Evolutionary conservation across 2,888 invertebrate genomes (phyloP).

Genomic region (Papilio demoleus): DNA sequence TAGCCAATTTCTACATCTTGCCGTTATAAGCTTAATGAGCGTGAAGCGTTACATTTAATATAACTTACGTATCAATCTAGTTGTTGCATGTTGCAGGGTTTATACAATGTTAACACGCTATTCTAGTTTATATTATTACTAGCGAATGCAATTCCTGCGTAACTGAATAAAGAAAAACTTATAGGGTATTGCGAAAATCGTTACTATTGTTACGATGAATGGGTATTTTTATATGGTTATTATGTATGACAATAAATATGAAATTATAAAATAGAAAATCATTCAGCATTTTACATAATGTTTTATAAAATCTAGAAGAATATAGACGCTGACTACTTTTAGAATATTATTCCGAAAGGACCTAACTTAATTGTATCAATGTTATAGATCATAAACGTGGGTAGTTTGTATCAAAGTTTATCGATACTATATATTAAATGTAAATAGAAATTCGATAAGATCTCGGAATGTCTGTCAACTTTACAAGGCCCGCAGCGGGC

Average conservation of each 20-base stretch:
- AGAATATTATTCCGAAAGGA: too few relatives aligned
- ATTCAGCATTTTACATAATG: too few relatives aligned
- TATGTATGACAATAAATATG: too few relatives aligned
- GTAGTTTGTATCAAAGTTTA: neutral
- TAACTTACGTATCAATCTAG: constrained; percentile 49
- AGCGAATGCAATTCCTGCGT: constrained; percentile 44
- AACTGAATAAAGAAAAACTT: constrained; percentile 42
- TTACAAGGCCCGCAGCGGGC: constrained; percentile 61
- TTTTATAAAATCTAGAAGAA: too few relatives aligned
- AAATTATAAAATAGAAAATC: too few relatives aligned
- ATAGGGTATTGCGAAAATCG: constrained; percentile 15
- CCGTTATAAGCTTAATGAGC: constrained; percentile 49
- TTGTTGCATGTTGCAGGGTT: constrained; percentile 43
- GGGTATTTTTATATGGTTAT: too few relatives aligned
- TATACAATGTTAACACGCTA: constrained; percentile 47
- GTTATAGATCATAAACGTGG: constrained; percentile 16
- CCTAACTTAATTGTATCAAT: too few relatives aligned
- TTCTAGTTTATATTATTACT: constrained; percentile 39
- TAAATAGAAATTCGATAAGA: constrained; percentile 40
- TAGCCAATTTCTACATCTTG: constrained; percentile 40
- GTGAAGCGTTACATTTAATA: constrained; percentile 48
- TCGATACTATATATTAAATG: constrained; percentile 41
- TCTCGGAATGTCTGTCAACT: constrained; percentile 48
- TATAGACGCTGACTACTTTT: too few relatives aligned
- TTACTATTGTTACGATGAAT: neutral